Conservation (phyloP, 1,140 invertebrate species). For the Hetaerina americana region DNA sequence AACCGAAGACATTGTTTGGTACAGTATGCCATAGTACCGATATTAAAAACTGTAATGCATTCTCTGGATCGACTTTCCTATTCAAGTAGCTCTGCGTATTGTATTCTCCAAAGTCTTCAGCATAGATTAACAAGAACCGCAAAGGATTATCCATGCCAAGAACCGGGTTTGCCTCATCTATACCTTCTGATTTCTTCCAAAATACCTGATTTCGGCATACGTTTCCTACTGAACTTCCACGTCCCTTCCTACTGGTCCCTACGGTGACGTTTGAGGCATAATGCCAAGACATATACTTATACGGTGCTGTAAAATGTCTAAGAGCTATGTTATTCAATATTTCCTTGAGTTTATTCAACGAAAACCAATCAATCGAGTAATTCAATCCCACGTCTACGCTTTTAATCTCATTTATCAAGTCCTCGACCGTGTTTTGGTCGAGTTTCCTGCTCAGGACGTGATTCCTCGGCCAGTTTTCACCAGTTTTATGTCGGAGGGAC, state of each 20-base stretch:
- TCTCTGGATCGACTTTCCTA: neutral
- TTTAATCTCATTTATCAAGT: neutral
- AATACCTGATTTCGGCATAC: neutral
- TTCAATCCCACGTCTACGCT: neutral
- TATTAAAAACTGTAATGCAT: neutral
- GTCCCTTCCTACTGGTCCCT: too few relatives aligned
- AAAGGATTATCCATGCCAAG: neutral
- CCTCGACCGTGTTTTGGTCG: neutral
- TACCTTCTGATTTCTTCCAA: neutral
- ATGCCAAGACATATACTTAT: neutral
- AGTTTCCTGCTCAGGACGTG: neutral
- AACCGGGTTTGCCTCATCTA: neutral
- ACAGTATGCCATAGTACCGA: neutral
- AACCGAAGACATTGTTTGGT: neutral
- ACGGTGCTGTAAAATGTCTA: neutral
- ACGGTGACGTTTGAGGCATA: too few relatives aligned
- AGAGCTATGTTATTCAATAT: neutral
- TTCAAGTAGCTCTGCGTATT: neutral
- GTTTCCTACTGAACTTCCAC: too few relatives aligned
- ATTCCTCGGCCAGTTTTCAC: neutral
- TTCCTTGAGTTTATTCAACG: neutral
- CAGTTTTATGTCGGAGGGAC: too few relatives aligned
- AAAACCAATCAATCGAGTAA: neutral
- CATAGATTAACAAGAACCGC: neutral
- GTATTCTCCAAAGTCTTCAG: neutral